Base-by-base conservation (phyloP, 2,797 vertebrate genomes). In the Hypotaenidia philippensis region DNA sequence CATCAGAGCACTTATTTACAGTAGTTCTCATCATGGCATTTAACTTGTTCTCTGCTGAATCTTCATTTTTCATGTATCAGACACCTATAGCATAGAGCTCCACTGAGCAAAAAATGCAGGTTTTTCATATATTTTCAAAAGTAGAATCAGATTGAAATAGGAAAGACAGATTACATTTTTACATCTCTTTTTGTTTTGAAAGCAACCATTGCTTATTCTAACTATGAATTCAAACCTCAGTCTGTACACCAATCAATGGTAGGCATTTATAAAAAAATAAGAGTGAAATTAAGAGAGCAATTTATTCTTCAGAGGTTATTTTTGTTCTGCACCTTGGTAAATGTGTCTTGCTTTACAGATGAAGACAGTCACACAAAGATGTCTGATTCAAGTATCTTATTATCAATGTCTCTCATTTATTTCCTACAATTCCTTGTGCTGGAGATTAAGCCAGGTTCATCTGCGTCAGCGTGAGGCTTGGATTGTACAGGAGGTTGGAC, bases 1-100 rank as follows among this genome's bases (percentile, higher is more conserved):
- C 65, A 91, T 94, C 55, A 88, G 66, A 88, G 92, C 47, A 23
- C 44, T 89, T 93, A 59, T 61, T 82, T 95, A 60, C 50, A 59
- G 40, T 63, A 72, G n/a, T 77, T 95, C 63, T 76, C 70, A 50
- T 89, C 36, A 19, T 68, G 52, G 44, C 56, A 64, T 84, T 93
- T 80, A 82, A 89, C 78, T 89, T 89, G 65, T 61, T 50, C 22
- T 89, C 75, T 82, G 57, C 44, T 91, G 86, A 80, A 41, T 90
- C 56, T 63, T 80, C 36, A 32, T 85, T 93, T 87, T 90, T 92
- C 64, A 50, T 80, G 9, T 49, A 34, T 84, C 60, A 61, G 85
- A 45, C 53, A 87, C 53, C 55, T 77, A 66, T 56, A 87, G 71
- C 52, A 59, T 26, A 66, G 74, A 80, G 56, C 38, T 89, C 11